Evolutionary conservation across 1,140 invertebrate genomes (phyloP).

Genomic region (Drosophila jambulina): DNA sequence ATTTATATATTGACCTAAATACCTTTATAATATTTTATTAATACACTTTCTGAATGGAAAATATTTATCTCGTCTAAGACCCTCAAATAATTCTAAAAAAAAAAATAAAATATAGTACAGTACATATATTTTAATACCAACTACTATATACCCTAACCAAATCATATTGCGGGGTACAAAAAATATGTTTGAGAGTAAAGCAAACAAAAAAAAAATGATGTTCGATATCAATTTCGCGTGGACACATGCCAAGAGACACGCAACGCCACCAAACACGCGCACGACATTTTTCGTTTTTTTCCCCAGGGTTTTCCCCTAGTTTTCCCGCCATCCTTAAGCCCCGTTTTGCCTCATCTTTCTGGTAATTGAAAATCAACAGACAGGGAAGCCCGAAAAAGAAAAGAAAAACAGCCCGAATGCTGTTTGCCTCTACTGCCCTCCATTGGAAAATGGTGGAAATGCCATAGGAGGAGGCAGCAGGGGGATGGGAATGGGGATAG

Average conservation of each 20-base stretch:
- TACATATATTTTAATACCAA: background rate
- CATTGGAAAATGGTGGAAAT: slow-evolving; percentile 49
- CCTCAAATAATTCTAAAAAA: background rate
- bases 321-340: slow-evolving; percentile 2
- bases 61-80: too few species aligned
- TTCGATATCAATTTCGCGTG: slow-evolving; percentile 83
- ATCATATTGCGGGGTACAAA: slow-evolving; percentile 5
- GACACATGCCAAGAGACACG: slow-evolving; percentile 82
- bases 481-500: background rate
- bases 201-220: slow-evolving; percentile 67
- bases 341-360: background rate
- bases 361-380: slow-evolving; percentile 38
- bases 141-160: background rate
- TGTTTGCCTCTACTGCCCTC: slow-evolving; percentile 56
- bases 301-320: background rate
- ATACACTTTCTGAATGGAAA: too few species aligned
- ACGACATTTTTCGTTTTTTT: slow-evolving; percentile 58
- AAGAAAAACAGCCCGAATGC: slow-evolving; percentile 11
- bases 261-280: slow-evolving; percentile 82
- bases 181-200: slow-evolving; percentile 43
- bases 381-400: slow-evolving; percentile 16
- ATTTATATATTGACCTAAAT: too few species aligned
- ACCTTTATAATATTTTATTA: too few species aligned
- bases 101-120: background rate
- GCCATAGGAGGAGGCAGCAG: slow-evolving; percentile 6